A percentile compares a stretch with the other conserved stretches of the same genome.
phyloP scores from a whole-genome alignment of 2,888 invertebrate species.

The Prosopocoilus inquinatus region DNA sequence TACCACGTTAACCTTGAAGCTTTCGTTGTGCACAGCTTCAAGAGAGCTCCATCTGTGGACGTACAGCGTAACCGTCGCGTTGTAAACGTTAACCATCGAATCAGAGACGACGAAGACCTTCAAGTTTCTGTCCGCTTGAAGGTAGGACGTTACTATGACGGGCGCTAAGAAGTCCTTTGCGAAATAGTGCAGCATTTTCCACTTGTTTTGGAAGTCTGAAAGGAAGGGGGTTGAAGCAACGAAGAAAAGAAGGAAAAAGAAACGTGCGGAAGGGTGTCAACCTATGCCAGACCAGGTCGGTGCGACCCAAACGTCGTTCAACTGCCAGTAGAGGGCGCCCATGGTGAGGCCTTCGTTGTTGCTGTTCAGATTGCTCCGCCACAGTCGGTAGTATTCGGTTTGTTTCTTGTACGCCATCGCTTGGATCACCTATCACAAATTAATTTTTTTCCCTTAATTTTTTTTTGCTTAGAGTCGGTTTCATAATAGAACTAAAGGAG shows the following conservation, averaged over 20 bases:
- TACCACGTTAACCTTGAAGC: neutral
- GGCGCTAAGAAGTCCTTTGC: constrained; percentile 83
- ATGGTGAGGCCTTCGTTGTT: constrained; percentile 74
- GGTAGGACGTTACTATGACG: constrained; percentile 61
- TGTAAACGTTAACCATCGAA: constrained; percentile 30
- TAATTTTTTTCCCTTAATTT: too few species aligned
- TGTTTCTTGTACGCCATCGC: constrained; percentile 84
- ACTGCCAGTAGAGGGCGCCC: constrained; percentile 98
- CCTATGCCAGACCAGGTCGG: constrained; percentile 95
- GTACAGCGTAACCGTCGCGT: constrained; percentile 56
- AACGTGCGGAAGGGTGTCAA: too few species aligned
- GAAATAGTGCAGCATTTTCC: constrained; percentile 74
- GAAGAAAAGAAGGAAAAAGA: too few species aligned
- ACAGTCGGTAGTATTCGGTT: constrained; percentile 78
- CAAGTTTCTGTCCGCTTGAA: constrained; percentile 54
- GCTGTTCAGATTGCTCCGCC: constrained; percentile 49
- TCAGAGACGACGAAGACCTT: constrained; percentile 68
- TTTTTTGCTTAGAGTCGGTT: neutral
- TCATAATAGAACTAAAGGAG: too few species aligned
- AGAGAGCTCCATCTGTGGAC: constrained; percentile 56
- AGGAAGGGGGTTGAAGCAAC: constrained; percentile 1
- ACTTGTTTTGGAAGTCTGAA: constrained; percentile 45
- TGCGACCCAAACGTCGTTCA: constrained; percentile 97
- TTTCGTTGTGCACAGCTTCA: constrained; percentile 13
- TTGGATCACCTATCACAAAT: constrained; percentile 71